Conservation (phyloP, 2,113 vertebrate genomes). For the Phainopepla nitens region DNA sequence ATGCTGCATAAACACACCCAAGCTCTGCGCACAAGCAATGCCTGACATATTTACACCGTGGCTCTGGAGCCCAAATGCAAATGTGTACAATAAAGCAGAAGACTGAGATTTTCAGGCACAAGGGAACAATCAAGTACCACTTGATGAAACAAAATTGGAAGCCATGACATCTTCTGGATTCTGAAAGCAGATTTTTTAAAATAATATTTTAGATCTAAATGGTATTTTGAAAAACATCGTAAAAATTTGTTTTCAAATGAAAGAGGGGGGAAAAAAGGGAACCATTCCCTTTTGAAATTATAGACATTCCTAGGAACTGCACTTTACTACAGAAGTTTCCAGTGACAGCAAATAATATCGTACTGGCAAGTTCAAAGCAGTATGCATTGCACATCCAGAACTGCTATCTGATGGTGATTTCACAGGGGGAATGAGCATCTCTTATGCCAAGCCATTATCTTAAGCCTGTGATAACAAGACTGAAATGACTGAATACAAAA, state of each 20-base stretch:
- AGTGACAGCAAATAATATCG: background rate
- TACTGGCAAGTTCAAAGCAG: background rate
- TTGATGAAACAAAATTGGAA: background rate
- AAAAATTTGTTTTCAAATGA: background rate
- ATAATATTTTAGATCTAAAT: background rate
- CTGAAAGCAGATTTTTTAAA: background rate
- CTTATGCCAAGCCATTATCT: background rate
- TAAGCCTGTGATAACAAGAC: background rate
- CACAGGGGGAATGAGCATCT: background rate
- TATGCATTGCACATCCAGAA: background rate
- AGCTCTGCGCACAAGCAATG: background rate
- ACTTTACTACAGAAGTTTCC: background rate
- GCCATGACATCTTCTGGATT: background rate
- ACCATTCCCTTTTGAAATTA: background rate
- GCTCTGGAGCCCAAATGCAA: background rate
- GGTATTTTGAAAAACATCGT: background rate
- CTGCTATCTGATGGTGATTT: background rate
- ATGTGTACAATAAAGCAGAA: background rate
- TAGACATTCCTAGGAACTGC: background rate
- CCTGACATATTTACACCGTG: background rate
- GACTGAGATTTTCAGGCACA: background rate
- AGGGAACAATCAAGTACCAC: background rate
- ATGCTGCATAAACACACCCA: background rate
- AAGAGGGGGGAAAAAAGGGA: background rate
- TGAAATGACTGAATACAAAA: background rate